Base-by-base conservation (phyloP, 2,113 vertebrate genomes). In the Myxocyprinus asiaticus region DNA sequence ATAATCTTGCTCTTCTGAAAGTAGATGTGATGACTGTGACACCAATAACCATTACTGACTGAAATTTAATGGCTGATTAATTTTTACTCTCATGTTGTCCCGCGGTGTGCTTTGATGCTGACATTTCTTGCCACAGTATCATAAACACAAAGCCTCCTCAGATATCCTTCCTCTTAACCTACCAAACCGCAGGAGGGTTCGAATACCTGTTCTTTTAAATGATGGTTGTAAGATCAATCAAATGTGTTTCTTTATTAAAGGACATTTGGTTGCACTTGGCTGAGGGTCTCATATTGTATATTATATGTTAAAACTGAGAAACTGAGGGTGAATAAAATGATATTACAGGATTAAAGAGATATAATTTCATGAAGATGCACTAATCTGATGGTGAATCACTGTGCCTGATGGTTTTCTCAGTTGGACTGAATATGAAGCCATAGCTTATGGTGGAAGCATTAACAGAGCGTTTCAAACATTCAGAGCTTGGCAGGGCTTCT, bases 401-500 rank as follows among this genome's bases (percentile, higher is more conserved):
- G 58, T 7, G 22, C 45, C 70, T 42, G 44, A 63, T 59, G 65
- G 33, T 7, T 56, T 65, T 81, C 61, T 56, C 8, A 74, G 50
- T 64, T n/a, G 7, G 17, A 67, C 9, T n/a, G 50, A 72, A 67
- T 67, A 50, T 76, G 63, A 75, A 71, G 71, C 71, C 62, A 67
- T 10, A 76, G 62, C 51, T 73, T 76, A 72, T 68, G 48, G 53
- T 44, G 63, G 48, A 12, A 65, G 66, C 8, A 78, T 79, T 68
- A 76, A 44, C 33, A 68, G 5, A 61, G 10, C 61, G 43, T 55
- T 72, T 85, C 9, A 15, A 75, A 59, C 42, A 63, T 67, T 48
- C 22, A 56, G 53, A 67, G 44, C 59, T 76, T 85, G 72, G 79
- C 76, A 79, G 62, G 55, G 51, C 48, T 48, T 15, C 53, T 75